Evolutionary conservation across 2,113 vertebrate genomes (phyloP).

Genomic region (Melanostigma gelatinosum): DNA sequence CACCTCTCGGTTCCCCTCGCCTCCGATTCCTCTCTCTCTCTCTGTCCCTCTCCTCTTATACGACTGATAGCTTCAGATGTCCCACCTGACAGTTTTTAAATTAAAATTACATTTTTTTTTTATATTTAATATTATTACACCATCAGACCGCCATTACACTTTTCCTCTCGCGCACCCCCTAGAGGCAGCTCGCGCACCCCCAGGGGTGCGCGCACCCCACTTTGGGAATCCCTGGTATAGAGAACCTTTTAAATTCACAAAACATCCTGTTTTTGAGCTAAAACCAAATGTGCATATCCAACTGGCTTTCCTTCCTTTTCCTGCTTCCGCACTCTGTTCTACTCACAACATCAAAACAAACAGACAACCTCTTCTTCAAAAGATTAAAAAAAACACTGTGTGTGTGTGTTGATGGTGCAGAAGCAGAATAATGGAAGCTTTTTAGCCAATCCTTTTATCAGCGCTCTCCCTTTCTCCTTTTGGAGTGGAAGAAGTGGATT

Average conservation of each 20-base stretch:
- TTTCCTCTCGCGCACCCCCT: too few species aligned
- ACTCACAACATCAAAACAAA: constrained; percentile 3
- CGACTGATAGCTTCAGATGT: too few species aligned
- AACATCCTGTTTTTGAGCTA: not conserved
- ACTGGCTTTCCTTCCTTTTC: not conserved
- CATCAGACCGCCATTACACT: too few species aligned
- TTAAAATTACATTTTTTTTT: too few species aligned
- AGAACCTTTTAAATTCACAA: not conserved
- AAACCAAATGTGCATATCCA: not conserved
- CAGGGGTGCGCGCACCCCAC: too few species aligned
- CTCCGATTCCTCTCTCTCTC: too few species aligned
- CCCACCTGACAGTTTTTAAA: too few species aligned
- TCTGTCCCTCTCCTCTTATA: too few species aligned
- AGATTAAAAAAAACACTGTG: not conserved
- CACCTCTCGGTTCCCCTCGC: too few species aligned
- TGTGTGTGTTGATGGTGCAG: not conserved
- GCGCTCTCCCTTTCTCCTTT: constrained; percentile 28
- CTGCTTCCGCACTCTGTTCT: constrained; percentile 1
- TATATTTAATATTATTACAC: too few species aligned
- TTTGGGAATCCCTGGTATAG: too few species aligned
- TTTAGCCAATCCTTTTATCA: constrained; percentile 65
- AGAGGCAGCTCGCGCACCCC: too few species aligned
- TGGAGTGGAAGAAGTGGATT: constrained; percentile 33
- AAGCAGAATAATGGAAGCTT: constrained; percentile 45
- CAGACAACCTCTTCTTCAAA: constrained; percentile 14